Evolutionary conservation across 1,140 invertebrate genomes (phyloP).

Genomic region (Dufourea novaeangliae): DNA sequence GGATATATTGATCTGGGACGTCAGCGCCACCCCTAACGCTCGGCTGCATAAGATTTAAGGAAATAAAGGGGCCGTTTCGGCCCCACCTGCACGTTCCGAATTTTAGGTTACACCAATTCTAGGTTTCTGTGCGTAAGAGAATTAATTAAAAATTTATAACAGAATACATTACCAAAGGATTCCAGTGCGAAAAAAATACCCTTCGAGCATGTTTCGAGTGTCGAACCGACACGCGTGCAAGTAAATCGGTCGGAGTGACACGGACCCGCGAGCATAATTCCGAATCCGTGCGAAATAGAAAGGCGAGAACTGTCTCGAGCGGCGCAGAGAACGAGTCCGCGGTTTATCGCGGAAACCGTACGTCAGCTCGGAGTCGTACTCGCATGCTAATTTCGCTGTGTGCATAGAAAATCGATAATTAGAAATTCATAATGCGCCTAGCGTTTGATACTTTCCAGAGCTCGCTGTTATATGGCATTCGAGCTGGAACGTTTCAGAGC

Average conservation of each 20-base stretch:
- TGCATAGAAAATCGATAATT: slow-evolving; percentile 34
- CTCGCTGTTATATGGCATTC: no score
- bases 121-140: no score
- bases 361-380: slow-evolving; percentile 36
- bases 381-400: slow-evolving; percentile 16
- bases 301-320: slow-evolving; percentile 41
- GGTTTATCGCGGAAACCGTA: slow-evolving; percentile 31
- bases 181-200: no score
- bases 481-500: no score
- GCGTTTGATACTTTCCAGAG: slow-evolving; percentile 13
- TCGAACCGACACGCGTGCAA: no score
- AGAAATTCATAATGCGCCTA: slow-evolving; percentile 14
- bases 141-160: no score
- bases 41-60: slow-evolving; percentile 38
- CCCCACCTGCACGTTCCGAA: no score
- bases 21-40: slow-evolving; percentile 49
- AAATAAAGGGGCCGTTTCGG: background rate
- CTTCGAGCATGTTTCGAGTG: no score
- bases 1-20: slow-evolving; percentile 76
- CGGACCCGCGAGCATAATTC: background rate
- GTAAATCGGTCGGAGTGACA: background rate
- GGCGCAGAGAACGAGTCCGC: slow-evolving; percentile 41
- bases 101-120: no score
- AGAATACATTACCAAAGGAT: no score
- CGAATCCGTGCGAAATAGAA: slow-evolving; percentile 28